These are phyloP conservation scores for Lagopus muta DNA, from an alignment of 2,113 vertebrate species.

Conservation along the genomic window DNA sequence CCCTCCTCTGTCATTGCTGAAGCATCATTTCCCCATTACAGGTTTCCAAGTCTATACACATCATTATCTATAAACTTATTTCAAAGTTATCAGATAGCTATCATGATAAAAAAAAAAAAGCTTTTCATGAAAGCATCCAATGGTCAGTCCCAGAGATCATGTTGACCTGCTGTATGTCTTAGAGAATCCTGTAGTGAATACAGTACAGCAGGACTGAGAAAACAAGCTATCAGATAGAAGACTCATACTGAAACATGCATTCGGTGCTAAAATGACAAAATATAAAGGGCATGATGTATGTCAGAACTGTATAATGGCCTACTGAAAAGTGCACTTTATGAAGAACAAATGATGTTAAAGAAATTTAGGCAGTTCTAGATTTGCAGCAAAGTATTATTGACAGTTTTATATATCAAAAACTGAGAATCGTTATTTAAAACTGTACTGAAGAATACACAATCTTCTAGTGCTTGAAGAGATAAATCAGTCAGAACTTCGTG, in stretches of 20 bases:
- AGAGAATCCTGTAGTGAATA: background rate
- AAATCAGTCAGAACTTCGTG: background rate
- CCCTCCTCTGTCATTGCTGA: background rate
- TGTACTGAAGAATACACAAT: background rate
- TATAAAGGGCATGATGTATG: background rate
- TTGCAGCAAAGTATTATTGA: background rate
- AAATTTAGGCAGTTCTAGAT: background rate
- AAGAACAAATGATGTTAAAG: background rate
- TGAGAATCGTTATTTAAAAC: background rate
- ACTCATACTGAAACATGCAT: background rate
- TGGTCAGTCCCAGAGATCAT: background rate
- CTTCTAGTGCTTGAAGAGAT: background rate
- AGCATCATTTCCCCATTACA: background rate
- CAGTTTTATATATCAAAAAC: background rate
- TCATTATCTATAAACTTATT: background rate
- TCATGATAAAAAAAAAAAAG: no score
- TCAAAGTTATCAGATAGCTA: background rate
- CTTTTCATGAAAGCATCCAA: background rate
- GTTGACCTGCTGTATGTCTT: background rate
- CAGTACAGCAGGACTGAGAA: background rate
- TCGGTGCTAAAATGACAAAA: background rate
- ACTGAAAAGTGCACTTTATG: fast-evolving
- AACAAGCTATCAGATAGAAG: fast-evolving
- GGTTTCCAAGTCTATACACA: background rate
- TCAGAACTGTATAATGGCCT: background rate